phyloP scores from a whole-genome alignment of 2,797 vertebrate species.

The Microtus agrestis region DNA sequence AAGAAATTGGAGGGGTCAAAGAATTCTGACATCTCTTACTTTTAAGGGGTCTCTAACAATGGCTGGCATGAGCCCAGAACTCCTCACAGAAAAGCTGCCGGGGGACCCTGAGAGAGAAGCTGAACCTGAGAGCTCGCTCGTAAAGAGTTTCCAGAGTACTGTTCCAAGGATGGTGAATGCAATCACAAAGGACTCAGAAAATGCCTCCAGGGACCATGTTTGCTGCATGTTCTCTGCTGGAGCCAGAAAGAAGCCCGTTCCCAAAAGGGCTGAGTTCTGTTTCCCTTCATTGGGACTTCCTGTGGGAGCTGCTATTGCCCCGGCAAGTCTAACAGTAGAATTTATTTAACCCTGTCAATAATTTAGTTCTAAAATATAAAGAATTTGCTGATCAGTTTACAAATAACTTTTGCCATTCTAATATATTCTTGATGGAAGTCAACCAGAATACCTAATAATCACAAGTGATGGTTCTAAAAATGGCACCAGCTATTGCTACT shows the following conservation, averaged over 20 bases:
- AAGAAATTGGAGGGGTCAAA: neutral
- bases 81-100: neutral
- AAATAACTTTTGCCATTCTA: neutral
- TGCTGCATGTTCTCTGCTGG: neutral
- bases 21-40: neutral
- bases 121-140: neutral
- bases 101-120: neutral
- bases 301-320: neutral
- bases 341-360: neutral
- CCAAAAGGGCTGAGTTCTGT: rapidly evolving
- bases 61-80: neutral
- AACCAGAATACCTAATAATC: neutral
- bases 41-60: neutral
- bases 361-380: neutral
- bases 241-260: rapidly evolving
- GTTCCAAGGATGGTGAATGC: neutral
- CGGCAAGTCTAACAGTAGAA: neutral
- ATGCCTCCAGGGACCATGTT: neutral
- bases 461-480: neutral
- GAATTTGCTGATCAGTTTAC: neutral
- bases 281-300: neutral
- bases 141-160: neutral
- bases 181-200: neutral
- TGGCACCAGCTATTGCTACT: neutral
- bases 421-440: neutral